Evolutionary conservation across 2,113 vertebrate genomes (phyloP).

Genomic region (Neolamprologus devosi): DNA sequence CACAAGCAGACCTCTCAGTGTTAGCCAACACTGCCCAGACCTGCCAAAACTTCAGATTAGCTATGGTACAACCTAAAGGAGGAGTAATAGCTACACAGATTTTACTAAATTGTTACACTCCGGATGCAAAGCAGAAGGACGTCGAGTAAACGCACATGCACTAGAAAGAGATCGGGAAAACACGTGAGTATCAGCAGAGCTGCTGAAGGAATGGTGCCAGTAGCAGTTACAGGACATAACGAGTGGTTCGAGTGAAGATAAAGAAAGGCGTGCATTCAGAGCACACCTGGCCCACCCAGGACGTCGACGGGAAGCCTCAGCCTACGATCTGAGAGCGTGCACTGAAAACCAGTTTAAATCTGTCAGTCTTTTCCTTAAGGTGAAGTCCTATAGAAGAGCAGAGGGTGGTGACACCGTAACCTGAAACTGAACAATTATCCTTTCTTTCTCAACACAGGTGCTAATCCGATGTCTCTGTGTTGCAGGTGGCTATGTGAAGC

Average conservation of each 20-base stretch:
- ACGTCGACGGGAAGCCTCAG: neutral
- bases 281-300: conserved; percentile 39
- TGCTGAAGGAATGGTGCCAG: neutral
- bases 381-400: neutral
- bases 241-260: neutral
- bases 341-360: conserved; percentile 32
- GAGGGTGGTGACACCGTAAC: conserved; percentile 35
- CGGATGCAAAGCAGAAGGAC: neutral
- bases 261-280: neutral
- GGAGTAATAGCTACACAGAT: neutral
- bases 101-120: neutral
- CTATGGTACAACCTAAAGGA: neutral
- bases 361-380: conserved; percentile 10
- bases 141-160: neutral
- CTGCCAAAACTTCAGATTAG: conserved; percentile 6
- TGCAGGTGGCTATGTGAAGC: conserved; percentile 58
- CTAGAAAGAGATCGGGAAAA: neutral
- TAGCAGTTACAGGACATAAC: neutral
- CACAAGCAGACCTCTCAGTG: neutral
- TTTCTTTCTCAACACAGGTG: conserved; percentile 49
- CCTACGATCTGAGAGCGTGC: neutral
- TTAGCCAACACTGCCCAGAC: neutral
- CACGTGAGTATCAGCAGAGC: neutral
- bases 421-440: conserved; percentile 37
- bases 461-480: conserved; percentile 7